phyloP scores from a whole-genome alignment of 2,113 vertebrate genomes.

The human (Homo sapiens) region DNA sequence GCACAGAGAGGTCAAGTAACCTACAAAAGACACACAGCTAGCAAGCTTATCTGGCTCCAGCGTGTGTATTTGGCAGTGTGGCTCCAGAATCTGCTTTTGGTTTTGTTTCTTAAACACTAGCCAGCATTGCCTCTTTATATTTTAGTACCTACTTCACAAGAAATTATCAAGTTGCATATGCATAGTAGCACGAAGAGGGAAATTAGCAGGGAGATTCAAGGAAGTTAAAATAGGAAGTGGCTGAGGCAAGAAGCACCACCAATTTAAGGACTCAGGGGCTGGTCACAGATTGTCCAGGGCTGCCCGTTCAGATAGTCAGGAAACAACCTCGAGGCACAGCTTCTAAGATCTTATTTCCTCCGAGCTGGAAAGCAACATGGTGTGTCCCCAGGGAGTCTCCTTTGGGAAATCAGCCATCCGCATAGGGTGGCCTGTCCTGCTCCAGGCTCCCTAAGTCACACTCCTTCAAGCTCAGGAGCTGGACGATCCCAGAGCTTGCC shows the following conservation, averaged over 20 bases:
- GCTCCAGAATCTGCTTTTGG: background rate
- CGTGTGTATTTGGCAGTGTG: too few species aligned
- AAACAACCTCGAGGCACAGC: background rate
- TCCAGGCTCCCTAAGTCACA: background rate
- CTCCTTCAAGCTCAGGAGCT: background rate
- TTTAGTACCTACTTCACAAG: background rate
- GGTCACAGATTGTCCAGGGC: background rate
- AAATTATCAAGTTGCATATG: background rate
- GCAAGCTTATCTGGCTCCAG: background rate
- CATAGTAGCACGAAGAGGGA: background rate
- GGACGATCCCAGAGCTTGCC: rapidly evolving
- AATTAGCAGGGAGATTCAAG: background rate
- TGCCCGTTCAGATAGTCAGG: background rate
- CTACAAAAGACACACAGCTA: background rate
- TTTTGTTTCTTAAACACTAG: background rate
- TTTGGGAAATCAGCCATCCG: background rate
- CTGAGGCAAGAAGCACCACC: background rate
- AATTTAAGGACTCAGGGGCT: background rate
- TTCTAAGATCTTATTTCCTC: background rate
- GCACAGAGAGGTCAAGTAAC: background rate
- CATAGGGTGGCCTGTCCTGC: background rate
- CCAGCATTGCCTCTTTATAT: background rate
- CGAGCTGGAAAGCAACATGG: background rate
- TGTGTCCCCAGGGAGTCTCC: background rate
- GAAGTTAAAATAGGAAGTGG: background rate